phyloP scores from a whole-genome alignment of 1,140 invertebrate genomes.

The Melipona quadrifasciata region DNA sequence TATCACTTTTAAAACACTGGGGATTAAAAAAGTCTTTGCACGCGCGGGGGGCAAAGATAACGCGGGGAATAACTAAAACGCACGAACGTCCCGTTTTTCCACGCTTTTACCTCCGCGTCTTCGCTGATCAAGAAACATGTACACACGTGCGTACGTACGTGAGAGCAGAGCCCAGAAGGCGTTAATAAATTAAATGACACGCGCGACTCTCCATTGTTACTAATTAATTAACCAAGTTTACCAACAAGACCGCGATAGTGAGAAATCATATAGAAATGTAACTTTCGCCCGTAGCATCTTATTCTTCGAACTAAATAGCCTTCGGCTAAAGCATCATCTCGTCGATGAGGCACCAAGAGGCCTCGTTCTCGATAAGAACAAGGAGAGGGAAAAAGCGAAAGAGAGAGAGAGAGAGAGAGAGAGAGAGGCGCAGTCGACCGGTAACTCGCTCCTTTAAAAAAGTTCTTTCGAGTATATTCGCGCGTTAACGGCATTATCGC shows the following conservation, averaged over 20 bases:
- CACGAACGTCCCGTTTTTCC: background rate
- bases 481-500: conserved; percentile 74
- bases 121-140: background rate
- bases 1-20: too few relatives aligned
- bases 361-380: conserved; percentile 5
- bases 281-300: too few relatives aligned
- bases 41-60: too few relatives aligned
- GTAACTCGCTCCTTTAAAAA: conserved; percentile 53
- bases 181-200: background rate
- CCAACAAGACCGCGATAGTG: too few relatives aligned
- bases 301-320: background rate
- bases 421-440: background rate
- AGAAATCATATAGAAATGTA: background rate
- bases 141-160: too few relatives aligned
- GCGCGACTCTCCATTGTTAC: background rate
- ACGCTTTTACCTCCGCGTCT: background rate
- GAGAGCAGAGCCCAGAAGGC: too few relatives aligned
- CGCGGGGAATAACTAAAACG: too few relatives aligned
- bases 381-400: background rate
- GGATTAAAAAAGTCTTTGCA: too few relatives aligned
- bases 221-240: background rate
- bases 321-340: background rate
- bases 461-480: conserved; percentile 56
- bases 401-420: background rate
- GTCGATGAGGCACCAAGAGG: background rate